Conservation (phyloP, 2,113 vertebrate genomes). For the Bungarus multicinctus region DNA sequence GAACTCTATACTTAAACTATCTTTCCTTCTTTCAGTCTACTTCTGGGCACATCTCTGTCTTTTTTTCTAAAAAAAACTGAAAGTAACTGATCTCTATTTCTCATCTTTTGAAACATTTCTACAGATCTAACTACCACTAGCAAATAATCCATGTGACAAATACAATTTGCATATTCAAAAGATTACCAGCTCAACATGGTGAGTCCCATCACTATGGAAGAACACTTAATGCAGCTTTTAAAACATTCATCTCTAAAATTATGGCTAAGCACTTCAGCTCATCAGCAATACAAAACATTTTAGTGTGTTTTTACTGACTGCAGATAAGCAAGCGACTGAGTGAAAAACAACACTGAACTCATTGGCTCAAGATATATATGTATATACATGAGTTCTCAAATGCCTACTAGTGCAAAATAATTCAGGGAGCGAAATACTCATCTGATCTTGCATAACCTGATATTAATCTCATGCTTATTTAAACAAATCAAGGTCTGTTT, state of each 20-base stretch:
- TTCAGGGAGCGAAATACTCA: neutral
- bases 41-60: neutral
- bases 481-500: neutral
- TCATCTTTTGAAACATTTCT: neutral
- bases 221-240: constrained; percentile 3
- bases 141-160: neutral
- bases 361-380: neutral
- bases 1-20: neutral
- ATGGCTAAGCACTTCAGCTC: constrained; percentile 10
- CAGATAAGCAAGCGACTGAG: constrained; percentile 4
- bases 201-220: neutral
- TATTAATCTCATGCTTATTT: constrained; percentile 1
- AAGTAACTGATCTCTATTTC: neutral
- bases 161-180: neutral
- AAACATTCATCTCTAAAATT: constrained; percentile 18
- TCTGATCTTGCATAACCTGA: neutral
- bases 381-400: constrained; percentile 18
- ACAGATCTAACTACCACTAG: neutral
- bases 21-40: neutral
- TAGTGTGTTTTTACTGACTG: constrained; percentile 9
- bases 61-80: neutral
- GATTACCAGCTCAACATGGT: neutral
- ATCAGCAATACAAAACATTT: constrained; percentile 19
- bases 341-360: constrained; percentile 11
- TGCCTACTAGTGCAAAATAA: constrained; percentile 15